A percentile compares a stretch with the other conserved stretches of the same genome.
Evolutionary conservation across 2,113 vertebrate genomes (phyloP).

Genomic region (Gyps fulvus): DNA sequence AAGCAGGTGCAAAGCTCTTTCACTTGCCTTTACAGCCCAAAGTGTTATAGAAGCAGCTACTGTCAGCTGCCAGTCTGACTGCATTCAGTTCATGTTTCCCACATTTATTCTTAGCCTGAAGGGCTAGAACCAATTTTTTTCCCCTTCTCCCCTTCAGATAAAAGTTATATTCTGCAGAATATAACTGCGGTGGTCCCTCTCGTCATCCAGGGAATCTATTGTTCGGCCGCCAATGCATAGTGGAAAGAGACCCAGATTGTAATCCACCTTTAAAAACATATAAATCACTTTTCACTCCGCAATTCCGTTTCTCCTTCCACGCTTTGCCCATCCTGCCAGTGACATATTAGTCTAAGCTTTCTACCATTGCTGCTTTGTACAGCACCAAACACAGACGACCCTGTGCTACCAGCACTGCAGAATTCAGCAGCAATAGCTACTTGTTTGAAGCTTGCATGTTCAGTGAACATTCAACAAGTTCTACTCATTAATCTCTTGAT

Average conservation of each 20-base stretch:
- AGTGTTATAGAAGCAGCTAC: neutral
- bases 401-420: fast-evolving
- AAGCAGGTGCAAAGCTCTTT: neutral
- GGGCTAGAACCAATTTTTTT: neutral
- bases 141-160: neutral
- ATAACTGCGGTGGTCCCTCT: neutral
- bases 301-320: neutral
- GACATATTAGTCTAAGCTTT: neutral
- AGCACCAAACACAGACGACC: fast-evolving
- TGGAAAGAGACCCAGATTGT: neutral
- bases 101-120: neutral
- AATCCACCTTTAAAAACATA: neutral
- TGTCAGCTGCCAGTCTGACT: neutral
- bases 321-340: neutral
- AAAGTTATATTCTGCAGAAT: neutral
- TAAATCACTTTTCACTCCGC: neutral
- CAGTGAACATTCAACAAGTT: neutral
- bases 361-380: neutral
- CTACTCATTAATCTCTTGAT: neutral
- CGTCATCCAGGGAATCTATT: neutral
- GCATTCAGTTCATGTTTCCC: neutral
- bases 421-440: neutral
- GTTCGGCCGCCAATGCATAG: fast-evolving
- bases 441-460: neutral
- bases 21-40: neutral